Conservation (phyloP, 92 coral and sea anemone species). For the Parazoanthus darwini region DNA sequence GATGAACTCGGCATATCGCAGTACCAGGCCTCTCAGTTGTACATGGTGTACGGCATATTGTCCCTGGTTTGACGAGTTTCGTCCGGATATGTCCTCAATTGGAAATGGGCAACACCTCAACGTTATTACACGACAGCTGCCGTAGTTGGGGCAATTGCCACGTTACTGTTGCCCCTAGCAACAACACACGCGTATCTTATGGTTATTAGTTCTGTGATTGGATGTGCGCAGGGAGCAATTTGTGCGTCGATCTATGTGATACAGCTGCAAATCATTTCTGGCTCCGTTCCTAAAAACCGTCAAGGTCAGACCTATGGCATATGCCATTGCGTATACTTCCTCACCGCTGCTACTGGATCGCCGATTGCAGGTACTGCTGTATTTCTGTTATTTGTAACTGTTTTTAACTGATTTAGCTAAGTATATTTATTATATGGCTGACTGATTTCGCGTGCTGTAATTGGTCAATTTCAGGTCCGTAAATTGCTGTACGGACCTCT, state of each 20-base stretch:
- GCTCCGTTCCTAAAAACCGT: background rate
- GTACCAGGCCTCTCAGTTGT: background rate
- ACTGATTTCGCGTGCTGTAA: too few species aligned
- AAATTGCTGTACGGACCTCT: too few species aligned
- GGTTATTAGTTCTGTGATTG: background rate
- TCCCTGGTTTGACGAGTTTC: conserved; percentile 1
- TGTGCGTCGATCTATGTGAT: background rate
- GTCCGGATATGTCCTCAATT: background rate
- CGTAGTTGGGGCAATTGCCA: background rate
- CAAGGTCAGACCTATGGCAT: background rate
- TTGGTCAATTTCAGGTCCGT: too few species aligned
- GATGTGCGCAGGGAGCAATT: background rate
- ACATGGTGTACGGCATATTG: background rate
- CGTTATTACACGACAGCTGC: background rate
- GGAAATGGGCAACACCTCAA: background rate
- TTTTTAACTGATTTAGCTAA: too few species aligned
- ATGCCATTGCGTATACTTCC: background rate
- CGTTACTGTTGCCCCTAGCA: background rate
- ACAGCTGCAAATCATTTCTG: background rate
- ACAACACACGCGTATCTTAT: background rate
- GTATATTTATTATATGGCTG: too few species aligned
- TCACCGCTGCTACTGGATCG: background rate
- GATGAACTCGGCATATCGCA: conserved; percentile 12
- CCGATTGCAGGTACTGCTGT: conserved; percentile 13
- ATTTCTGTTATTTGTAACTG: too few species aligned